Percentiles rank a stretch among this genome's conserved stretches.
Conservation (phyloP, 2,797 vertebrate genomes). For the Sebastes itinus region DNA sequence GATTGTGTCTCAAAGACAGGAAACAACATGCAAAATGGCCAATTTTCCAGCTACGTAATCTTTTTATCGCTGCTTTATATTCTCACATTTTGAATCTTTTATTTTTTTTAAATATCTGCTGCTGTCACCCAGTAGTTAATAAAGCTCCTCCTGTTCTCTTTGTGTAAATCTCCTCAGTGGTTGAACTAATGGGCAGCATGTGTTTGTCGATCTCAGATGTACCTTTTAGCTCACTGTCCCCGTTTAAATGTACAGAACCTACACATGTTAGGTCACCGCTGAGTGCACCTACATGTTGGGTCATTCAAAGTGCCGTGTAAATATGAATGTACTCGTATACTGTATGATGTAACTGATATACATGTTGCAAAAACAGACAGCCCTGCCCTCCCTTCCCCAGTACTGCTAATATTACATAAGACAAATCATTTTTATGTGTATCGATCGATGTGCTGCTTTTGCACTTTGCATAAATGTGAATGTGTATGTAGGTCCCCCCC, state of each 20-base stretch:
- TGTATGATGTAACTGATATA: conserved; percentile 56
- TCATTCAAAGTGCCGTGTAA: not conserved
- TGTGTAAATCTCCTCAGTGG: not conserved
- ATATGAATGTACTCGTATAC: conserved; percentile 35
- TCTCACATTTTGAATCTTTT: not conserved
- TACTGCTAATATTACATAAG: conserved; percentile 59
- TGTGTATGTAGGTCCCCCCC: not conserved
- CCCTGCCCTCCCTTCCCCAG: conserved; percentile 24
- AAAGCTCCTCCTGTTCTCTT: not conserved
- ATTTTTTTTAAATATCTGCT: not conserved
- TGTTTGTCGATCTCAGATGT: conserved; percentile 23
- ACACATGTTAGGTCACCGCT: conserved; percentile 34
- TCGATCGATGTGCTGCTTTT: conserved; percentile 61
- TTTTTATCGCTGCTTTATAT: conserved; percentile 21
- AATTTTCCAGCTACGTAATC: not conserved
- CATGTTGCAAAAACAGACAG: conserved; percentile 50
- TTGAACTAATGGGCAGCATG: conserved; percentile 5
- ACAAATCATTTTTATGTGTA: conserved; percentile 55
- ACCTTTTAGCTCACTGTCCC: conserved; percentile 3
- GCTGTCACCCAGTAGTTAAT: not conserved
- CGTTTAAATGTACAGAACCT: conserved; percentile 3
- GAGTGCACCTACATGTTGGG: conserved; percentile 43
- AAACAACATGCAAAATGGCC: conserved; percentile 27
- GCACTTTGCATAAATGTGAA: conserved; percentile 64
- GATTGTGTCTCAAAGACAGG: conserved; percentile 38